Base-by-base conservation (phyloP, 2,888 invertebrate species). In the Tupiocoris notatus region DNA sequence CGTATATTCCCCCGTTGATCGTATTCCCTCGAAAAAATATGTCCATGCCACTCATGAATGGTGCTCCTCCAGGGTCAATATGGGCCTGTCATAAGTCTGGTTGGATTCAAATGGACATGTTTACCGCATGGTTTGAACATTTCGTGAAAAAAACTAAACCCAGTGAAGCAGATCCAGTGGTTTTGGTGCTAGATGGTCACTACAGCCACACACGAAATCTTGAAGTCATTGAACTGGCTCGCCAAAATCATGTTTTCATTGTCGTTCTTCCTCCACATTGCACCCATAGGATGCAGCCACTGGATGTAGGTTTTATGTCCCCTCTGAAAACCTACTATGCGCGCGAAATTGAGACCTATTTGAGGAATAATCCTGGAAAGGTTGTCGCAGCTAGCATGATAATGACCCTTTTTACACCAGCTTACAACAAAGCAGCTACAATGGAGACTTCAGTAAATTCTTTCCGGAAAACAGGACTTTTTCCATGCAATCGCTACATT, bases 21-120 rank as follows among this genome's bases (percentile, higher is more conserved):
- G 81, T 84, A 74, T 84, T 83, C 78, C 80, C 81, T 0, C 57
- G 82, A 6, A 82, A 83, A 79, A 81, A 82, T 39, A 81, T 82
- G 80, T 82, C 82, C 66, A 66, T 65, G 25, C 80, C 81, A 39
- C 77, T 83, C n/a, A 78, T 82, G 70, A 79, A 82, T 76, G 81
- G 81, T 21, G 82, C 82, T 17, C 83, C 82, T 63, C 79, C 81
- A 23, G 82, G 81, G 54, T 75, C 81, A 61, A 80, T 82, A 9
- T 79, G 77, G 71, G 80, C 78, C 65, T 81, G 80, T 76, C 81
- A 82, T 77, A 79, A 79, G 77, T 79, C 79, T 77, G 82, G 82
- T 9, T 83, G 82, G 83, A 81, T 83, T 21, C 82, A 83, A 77
- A 77, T 78, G 18, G 77, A 81, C 23, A 74, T 82, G 1, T 83